These are phyloP conservation scores for Teinopalpus imperialis DNA, from an alignment of 2,888 invertebrate genomes.

Conservation along the genomic window DNA sequence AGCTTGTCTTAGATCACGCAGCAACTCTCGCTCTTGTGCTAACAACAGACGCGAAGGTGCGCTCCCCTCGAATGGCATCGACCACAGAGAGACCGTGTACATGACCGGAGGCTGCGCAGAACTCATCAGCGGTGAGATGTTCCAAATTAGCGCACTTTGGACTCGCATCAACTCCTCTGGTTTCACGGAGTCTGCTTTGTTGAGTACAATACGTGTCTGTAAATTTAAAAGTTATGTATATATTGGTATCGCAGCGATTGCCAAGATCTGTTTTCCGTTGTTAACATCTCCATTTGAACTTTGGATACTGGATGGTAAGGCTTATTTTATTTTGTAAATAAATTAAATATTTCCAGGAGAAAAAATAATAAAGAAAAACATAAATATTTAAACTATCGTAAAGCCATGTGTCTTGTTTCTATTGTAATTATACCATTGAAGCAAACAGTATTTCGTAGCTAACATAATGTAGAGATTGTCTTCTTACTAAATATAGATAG, in stretches of 20 bases:
- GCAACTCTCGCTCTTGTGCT: conserved; percentile 94
- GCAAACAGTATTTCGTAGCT: too few relatives aligned
- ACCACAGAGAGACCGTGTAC: conserved; percentile 95
- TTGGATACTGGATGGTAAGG: too few relatives aligned
- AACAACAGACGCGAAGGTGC: conserved; percentile 91
- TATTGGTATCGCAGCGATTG: too few relatives aligned
- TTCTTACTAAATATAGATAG: too few relatives aligned
- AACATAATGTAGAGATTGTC: too few relatives aligned
- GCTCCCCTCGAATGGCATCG: conserved; percentile 90
- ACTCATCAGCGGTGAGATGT: conserved; percentile 97
- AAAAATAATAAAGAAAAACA: too few relatives aligned
- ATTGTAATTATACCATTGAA: too few relatives aligned
- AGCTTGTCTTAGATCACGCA: conserved; percentile 92
- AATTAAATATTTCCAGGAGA: background rate
- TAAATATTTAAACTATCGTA: too few relatives aligned
- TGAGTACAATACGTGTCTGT: conserved; percentile 94
- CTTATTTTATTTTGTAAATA: too few relatives aligned
- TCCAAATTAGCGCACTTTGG: conserved; percentile 97
- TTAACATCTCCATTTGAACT: too few relatives aligned
- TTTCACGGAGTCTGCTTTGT: conserved; percentile 96
- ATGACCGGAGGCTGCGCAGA: conserved; percentile 96
- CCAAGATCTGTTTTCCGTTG: too few relatives aligned
- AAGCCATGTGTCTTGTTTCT: too few relatives aligned
- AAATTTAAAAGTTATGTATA: conserved; percentile 21
- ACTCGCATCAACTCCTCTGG: conserved; percentile 96